phyloP scores from a whole-genome alignment of 2,113 vertebrate species.

The Muntiacus muntjak region DNA sequence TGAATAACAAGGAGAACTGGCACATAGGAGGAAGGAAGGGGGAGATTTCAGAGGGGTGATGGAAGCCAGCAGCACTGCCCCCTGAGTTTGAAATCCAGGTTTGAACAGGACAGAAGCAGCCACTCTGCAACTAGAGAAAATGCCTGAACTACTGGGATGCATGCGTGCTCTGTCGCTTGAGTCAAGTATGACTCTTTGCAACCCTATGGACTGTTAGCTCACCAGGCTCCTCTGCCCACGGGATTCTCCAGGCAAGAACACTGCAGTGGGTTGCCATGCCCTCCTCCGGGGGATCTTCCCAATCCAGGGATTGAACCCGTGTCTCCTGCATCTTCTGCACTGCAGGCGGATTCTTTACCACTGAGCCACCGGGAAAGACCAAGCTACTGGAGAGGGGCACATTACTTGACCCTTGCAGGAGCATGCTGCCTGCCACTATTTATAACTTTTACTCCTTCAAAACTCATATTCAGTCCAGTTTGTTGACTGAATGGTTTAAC shows the following conservation, averaged over 20 bases:
- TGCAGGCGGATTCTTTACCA: background rate
- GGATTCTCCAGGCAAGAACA: background rate
- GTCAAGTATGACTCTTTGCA: background rate
- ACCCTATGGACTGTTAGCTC: background rate
- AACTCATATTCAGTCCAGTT: background rate
- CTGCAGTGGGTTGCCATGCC: background rate
- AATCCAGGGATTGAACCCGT: background rate
- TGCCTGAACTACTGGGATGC: background rate
- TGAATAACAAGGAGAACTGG: background rate
- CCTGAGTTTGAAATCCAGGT: background rate
- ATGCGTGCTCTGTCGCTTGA: background rate
- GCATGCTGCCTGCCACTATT: background rate
- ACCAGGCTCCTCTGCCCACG: background rate
- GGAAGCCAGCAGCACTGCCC: background rate
- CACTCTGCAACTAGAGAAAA: background rate
- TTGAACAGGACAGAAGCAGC: background rate
- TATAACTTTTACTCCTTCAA: background rate
- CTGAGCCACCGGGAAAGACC: background rate
- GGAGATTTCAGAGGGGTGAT: background rate
- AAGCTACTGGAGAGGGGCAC: fast-evolving
- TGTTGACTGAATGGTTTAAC: background rate
- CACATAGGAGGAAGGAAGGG: background rate
- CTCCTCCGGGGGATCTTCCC: background rate
- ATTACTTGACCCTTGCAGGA: background rate
- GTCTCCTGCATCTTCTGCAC: background rate